These are phyloP conservation scores for Arizona elegans DNA, from an alignment of 2,113 vertebrate genomes.

Conservation along the genomic window DNA sequence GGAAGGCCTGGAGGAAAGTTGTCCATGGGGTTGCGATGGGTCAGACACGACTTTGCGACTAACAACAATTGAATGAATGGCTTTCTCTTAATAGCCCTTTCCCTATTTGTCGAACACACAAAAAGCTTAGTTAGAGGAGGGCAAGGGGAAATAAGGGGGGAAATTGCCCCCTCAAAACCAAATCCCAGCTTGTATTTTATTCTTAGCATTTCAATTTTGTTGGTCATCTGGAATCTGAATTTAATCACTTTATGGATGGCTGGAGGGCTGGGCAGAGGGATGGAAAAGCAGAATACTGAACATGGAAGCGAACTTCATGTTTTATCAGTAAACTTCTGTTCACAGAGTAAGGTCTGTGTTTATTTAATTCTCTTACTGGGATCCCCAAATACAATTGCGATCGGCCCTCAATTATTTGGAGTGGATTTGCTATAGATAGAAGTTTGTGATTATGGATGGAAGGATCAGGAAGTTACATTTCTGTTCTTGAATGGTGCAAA, in stretches of 20 bases:
- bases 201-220: not conserved
- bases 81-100: not conserved
- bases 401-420: not conserved
- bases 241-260: not conserved
- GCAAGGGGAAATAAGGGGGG: not conserved
- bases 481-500: not conserved
- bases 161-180: not conserved
- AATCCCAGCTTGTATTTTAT: not conserved
- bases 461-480: not conserved
- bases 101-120: not conserved
- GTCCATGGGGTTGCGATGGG: no score
- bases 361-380: not conserved
- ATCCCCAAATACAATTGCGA: not conserved
- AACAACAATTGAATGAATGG: not conserved
- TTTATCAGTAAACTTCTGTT: not conserved
- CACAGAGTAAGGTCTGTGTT: not conserved
- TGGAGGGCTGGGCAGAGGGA: not conserved
- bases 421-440: not conserved
- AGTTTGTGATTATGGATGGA: not conserved
- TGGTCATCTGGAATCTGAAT: not conserved
- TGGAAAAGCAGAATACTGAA: not conserved
- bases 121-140: not conserved
- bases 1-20: no score
- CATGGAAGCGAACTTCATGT: not conserved
- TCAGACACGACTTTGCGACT: no score